Base-by-base conservation (phyloP, 2,113 vertebrate species). In the Dasyurus viverrinus region DNA sequence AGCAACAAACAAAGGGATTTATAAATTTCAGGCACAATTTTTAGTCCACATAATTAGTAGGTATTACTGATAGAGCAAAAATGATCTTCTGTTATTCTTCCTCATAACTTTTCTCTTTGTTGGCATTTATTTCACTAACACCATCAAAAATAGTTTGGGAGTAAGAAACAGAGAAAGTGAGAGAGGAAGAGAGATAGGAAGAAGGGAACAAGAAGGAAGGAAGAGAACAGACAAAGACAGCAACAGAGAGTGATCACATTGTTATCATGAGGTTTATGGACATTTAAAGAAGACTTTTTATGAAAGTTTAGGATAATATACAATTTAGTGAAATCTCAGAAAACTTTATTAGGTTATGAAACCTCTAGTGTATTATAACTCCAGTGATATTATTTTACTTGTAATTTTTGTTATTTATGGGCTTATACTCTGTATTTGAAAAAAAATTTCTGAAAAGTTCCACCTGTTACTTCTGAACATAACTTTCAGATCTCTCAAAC, bases 371-470 rank as follows among this genome's bases (percentile, higher is more conserved):
- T 30, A 8, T 0, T 8, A 92, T 93, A 50, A 3, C 89, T 42
- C 19, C 9, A 90, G 0, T 68, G 14, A 90, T 96, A n/a, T 19
- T 4, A 90, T 9, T 42, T 36, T 93, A 93, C 0, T 4, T 3
- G 19, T 0, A 42, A 16, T 68, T n/a, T 54, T 89, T 94, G 8
- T 84, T 19, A 4, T 16, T 4, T 48, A 54, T 55, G 8, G 26
- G 8, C 26, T 93, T 92, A 47, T 36, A 54, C 0, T 46, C 16
- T 92, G 8, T 19, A 53, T 53, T 93, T 6, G 10, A 92, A 27
- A 94, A 53, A 92, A 27, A 94, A 54, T 47, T 42, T 90, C 42
- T 46, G 24, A 94, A 91, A 89, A 68, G 89, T 90, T 90, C 46
- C 24, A 24, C 5, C 12, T 53, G 10, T 16, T 2, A 42, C 84